These are phyloP conservation scores for Ctena decussata DNA, from an alignment of 2,888 invertebrate genomes.

Conservation along the genomic window DNA sequence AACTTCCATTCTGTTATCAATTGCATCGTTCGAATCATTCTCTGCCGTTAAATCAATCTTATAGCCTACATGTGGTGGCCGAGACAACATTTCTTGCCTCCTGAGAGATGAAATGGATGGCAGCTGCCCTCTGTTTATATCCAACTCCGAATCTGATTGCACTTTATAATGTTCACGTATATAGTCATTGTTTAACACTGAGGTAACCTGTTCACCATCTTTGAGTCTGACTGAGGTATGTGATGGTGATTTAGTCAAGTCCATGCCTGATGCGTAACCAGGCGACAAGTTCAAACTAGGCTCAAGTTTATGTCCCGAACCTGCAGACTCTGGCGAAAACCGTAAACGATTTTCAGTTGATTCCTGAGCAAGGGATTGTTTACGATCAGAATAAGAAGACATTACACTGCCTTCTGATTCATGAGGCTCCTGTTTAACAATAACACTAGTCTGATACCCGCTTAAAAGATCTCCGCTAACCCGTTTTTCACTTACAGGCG, in stretches of 20 bases:
- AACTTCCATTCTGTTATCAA: slow-evolving; percentile 13
- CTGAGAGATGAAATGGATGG: slow-evolving; percentile 15
- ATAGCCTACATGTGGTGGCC: slow-evolving; percentile 24
- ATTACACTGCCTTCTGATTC: slow-evolving; percentile 54
- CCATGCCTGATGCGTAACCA: slow-evolving; percentile 55
- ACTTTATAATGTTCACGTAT: slow-evolving; percentile 53
- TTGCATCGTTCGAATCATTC: not conserved
- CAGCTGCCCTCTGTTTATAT: slow-evolving; percentile 14
- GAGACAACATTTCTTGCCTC: not conserved
- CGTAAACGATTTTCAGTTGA: slow-evolving; percentile 52
- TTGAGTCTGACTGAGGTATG: slow-evolving; percentile 58
- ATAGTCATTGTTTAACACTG: slow-evolving; percentile 60
- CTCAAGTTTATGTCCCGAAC: slow-evolving; percentile 53
- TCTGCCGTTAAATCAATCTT: slow-evolving; percentile 15
- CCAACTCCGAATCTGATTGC: slow-evolving; percentile 34
- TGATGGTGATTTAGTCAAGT: slow-evolving; percentile 67
- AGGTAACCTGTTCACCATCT: slow-evolving; percentile 56
- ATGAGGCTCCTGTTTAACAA: slow-evolving; percentile 74
- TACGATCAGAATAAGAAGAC: slow-evolving; percentile 31
- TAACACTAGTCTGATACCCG: slow-evolving; percentile 71
- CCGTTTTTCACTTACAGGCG: slow-evolving; percentile 55
- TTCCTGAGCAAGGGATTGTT: slow-evolving; percentile 57
- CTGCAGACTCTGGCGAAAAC: slow-evolving; percentile 63
- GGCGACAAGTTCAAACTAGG: slow-evolving; percentile 52
- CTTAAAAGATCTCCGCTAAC: slow-evolving; percentile 49